Evolutionary conservation across 2,888 invertebrate species (phyloP).

Genomic region (Apocheima hispidaria): DNA sequence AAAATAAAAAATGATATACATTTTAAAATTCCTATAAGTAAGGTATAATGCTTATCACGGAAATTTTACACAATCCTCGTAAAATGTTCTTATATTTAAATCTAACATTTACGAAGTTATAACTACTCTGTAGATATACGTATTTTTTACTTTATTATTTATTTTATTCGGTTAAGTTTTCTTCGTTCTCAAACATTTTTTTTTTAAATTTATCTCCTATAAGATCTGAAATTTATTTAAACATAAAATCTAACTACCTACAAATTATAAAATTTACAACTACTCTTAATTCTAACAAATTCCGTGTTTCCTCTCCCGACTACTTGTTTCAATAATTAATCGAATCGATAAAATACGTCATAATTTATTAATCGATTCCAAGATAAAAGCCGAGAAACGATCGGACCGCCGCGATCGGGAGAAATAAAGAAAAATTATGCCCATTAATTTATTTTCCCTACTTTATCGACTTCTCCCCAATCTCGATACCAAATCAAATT

Average conservation of each 20-base stretch:
- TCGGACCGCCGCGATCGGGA: slow-evolving; percentile 50
- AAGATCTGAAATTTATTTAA: slow-evolving; percentile 1
- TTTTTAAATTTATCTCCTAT: too few species aligned
- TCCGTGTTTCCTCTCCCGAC: slow-evolving; percentile 7
- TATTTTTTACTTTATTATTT: too few species aligned
- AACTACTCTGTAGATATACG: too few species aligned
- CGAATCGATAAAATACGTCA: slow-evolving; percentile 30
- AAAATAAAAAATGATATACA: too few species aligned
- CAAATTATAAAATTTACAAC: slow-evolving; percentile 10
- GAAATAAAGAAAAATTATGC: slow-evolving; percentile 47
- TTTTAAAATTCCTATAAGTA: too few species aligned
- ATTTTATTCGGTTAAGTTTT: neutral
- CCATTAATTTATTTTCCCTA: slow-evolving; percentile 58
- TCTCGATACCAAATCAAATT: slow-evolving; percentile 64
- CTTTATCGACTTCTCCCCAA: slow-evolving; percentile 59
- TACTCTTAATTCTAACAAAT: slow-evolving; percentile 19
- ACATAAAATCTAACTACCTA: slow-evolving; percentile 6
- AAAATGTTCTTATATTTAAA: too few species aligned
- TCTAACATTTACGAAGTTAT: too few species aligned
- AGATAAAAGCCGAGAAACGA: slow-evolving; percentile 35
- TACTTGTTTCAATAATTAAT: slow-evolving; percentile 28
- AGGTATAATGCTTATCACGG: too few species aligned
- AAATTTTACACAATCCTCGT: too few species aligned
- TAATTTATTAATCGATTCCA: slow-evolving; percentile 36
- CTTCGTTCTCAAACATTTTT: neutral